A percentile compares a stretch with the other conserved stretches of the same genome.
Evolutionary conservation across 2,113 vertebrate species (phyloP).

Genomic region (Limanda limanda): DNA sequence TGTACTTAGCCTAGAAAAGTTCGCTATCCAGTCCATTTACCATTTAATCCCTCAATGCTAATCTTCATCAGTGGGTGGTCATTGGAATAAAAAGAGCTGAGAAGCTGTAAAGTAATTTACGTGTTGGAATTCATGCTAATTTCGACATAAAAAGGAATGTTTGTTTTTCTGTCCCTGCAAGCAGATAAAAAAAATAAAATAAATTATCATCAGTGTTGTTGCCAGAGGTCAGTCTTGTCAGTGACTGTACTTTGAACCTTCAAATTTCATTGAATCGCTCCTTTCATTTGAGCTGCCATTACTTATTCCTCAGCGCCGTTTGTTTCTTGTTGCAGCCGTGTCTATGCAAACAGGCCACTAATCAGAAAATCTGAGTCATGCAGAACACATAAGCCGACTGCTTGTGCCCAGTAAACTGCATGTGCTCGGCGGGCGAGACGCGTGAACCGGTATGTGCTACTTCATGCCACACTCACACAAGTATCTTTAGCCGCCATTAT

Average conservation of each 20-base stretch:
- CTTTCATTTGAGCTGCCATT: slow-evolving; percentile 43
- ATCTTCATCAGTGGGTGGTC: too few species aligned
- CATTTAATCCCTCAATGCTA: too few species aligned
- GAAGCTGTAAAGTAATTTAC: too few species aligned
- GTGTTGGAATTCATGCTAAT: too few species aligned
- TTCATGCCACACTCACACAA: slow-evolving; percentile 33
- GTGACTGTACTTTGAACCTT: slow-evolving; percentile 30
- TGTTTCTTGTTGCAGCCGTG: slow-evolving; percentile 67
- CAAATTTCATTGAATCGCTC: slow-evolving; percentile 24
- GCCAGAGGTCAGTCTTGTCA: slow-evolving; percentile 26
- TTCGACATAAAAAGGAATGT: too few species aligned
- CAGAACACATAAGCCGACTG: slow-evolving; percentile 68
- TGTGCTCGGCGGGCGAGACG: slow-evolving; percentile 30
- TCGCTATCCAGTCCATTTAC: too few species aligned
- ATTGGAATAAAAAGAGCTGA: too few species aligned
- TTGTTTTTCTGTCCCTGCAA: background rate
- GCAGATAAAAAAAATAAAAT: background rate
- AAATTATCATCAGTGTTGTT: background rate
- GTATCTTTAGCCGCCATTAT: slow-evolving; percentile 36
- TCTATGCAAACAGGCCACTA: slow-evolving; percentile 72
- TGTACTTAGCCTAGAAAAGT: too few species aligned
- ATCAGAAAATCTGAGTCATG: slow-evolving; percentile 79
- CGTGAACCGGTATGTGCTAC: slow-evolving; percentile 34
- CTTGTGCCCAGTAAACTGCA: slow-evolving; percentile 39
- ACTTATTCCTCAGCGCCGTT: slow-evolving; percentile 38